phyloP scores from a whole-genome alignment of 2,797 vertebrate genomes.

The Buphagus erythrorhynchus region DNA sequence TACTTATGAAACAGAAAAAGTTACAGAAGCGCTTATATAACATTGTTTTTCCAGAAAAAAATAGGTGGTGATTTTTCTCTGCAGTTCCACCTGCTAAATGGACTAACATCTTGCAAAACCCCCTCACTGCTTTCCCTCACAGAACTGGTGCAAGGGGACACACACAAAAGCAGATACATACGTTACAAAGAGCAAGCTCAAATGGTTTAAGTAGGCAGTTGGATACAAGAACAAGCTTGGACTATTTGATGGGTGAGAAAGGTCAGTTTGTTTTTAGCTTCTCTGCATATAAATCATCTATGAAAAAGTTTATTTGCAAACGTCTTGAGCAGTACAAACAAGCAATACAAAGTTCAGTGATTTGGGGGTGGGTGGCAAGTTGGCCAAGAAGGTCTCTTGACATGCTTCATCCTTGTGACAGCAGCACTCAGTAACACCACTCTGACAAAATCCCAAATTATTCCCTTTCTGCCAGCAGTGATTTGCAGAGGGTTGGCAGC shows the following conservation, averaged over 20 bases:
- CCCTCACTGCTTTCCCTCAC: neutral
- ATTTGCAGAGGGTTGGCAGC: neutral
- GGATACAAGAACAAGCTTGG: constrained; percentile 12
- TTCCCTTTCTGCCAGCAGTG: neutral
- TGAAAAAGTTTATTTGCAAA: constrained; percentile 45
- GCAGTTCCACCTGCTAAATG: constrained; percentile 19
- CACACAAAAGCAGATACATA: neutral
- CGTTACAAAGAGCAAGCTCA: constrained; percentile 42
- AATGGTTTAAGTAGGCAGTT: neutral
- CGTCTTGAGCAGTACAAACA: constrained; percentile 41
- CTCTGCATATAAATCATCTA: constrained; percentile 48
- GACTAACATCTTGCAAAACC: constrained; percentile 46
- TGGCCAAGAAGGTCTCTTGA: neutral
- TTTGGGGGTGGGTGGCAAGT: neutral
- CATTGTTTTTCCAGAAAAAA: constrained; percentile 52
- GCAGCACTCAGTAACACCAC: neutral
- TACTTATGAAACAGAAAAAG: constrained; percentile 70
- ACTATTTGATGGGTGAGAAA: constrained; percentile 60
- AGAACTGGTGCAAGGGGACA: neutral
- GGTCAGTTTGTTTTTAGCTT: constrained; percentile 60
- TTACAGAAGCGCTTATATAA: constrained; percentile 64
- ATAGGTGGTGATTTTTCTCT: constrained; percentile 34
- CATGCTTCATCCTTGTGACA: neutral
- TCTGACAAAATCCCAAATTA: neutral
- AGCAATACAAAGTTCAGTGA: constrained; percentile 50